Evolutionary conservation across 2,113 vertebrate genomes (phyloP), one percentile per base, ranked within the genome.

Genomic region (Diadophis punctatus): DNA sequence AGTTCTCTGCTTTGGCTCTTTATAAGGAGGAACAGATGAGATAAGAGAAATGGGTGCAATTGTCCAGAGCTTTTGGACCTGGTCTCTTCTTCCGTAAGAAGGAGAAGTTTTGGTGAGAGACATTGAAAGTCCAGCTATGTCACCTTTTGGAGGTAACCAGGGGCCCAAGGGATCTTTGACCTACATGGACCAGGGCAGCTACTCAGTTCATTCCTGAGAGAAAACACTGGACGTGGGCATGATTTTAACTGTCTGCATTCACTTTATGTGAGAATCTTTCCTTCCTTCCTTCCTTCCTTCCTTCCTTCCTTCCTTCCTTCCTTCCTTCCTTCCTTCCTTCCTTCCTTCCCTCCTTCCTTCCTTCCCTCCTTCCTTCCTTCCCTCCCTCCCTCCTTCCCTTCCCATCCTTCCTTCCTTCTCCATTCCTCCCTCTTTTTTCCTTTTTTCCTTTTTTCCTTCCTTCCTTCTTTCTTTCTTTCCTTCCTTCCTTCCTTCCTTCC

Each of bases 261-360:
- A 34, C n/a, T 74, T n/a, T 34, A 74, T 34, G 30, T 74, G n/a
- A 34, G 30, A 34, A 34, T 34, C 63, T 30, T n/a, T 14, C 16
- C 60, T n/a, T 60, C 58, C 58, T 60, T 27, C 8, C 8, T 3
- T 27, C 25, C 8, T 6, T 60, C 6, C 14, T 53, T 22, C 18
- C 18, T 55, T 22, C 53, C 58, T 3, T 3, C 22, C 58, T 10
- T 0, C 9, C 23, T 27, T 10, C 7, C 7, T 8, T 8, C 55
- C 55, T 23, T 23, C 55, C 55, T 56, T 7, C 20, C 6, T 23
- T 22, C 20, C 53, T 23, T 55, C 1, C 55, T 2, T 8, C 20
- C 55, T 2, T 8, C 55, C 18, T 55, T 55, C 18, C 20, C 6
- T 0, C 55, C 1, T 22, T 0, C 55, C 1, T 56, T 0, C 20